These are phyloP conservation scores for Emesis russula DNA, from an alignment of 2,888 invertebrate genomes.

Conservation along the genomic window DNA sequence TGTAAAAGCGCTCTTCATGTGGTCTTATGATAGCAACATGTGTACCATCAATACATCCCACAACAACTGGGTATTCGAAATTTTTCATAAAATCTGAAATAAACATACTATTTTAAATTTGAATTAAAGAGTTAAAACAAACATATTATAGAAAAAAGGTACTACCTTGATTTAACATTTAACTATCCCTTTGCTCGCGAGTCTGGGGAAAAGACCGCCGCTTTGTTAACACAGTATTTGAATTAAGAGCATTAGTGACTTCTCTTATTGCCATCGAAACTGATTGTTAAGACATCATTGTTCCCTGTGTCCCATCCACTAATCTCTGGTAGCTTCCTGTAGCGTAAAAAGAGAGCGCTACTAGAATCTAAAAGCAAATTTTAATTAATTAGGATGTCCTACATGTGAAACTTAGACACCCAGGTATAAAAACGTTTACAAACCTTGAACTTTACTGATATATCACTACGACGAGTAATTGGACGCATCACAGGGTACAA, in stretches of 20 bases:
- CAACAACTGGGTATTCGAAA: neutral
- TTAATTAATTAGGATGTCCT: neutral
- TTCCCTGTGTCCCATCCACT: constrained; percentile 50
- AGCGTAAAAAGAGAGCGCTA: constrained; percentile 49
- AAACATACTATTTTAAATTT: neutral
- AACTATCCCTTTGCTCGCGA: constrained; percentile 29
- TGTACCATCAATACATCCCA: neutral
- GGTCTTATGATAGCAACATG: neutral
- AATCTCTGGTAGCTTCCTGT: constrained; percentile 66
- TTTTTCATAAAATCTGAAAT: constrained; percentile 14
- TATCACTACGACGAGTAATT: constrained; percentile 14
- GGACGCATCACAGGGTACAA: neutral
- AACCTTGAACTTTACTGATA: constrained; percentile 30
- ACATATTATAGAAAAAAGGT: neutral
- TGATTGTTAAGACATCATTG: constrained; percentile 67
- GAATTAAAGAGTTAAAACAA: neutral
- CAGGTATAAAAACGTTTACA: neutral
- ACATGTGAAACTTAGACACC: neutral
- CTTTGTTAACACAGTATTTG: constrained; percentile 7
- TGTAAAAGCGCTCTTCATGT: neutral
- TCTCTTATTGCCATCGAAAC: constrained; percentile 58
- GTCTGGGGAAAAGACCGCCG: constrained; percentile 55
- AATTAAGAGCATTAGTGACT: constrained; percentile 57
- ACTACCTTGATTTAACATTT: constrained; percentile 33
- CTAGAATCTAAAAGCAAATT: constrained; percentile 13